phyloP scores from a whole-genome alignment of 2,888 invertebrate species.

The Platycheirus rosarum region DNA sequence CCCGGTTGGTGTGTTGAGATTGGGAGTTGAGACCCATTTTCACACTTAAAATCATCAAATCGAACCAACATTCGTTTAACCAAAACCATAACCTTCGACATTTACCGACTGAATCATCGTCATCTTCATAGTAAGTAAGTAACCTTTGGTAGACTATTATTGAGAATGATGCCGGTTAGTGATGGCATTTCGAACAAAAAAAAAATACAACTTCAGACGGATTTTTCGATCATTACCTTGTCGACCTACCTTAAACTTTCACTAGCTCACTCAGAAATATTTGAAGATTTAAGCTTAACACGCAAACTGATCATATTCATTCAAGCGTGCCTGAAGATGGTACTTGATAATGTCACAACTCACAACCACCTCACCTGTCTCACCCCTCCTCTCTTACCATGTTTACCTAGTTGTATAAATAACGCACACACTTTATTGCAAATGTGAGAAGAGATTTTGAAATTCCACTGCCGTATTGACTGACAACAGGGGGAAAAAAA shows the following conservation, averaged over 20 bases:
- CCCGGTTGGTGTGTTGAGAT: no score
- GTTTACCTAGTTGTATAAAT: constrained; percentile 41
- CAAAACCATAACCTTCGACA: constrained; percentile 64
- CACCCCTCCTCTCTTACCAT: constrained; percentile 40
- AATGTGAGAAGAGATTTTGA: constrained; percentile 59
- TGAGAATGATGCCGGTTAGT: constrained; percentile 31
- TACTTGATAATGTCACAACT: constrained; percentile 63
- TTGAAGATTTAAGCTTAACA: constrained; percentile 64
- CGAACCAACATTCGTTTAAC: constrained; percentile 5
- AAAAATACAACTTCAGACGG: constrained; percentile 1
- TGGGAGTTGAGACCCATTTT: constrained; percentile 32
- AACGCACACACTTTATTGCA: constrained; percentile 39
- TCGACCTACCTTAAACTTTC: constrained; percentile 70
- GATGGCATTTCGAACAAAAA: constrained; percentile 49
- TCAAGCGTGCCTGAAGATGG: constrained; percentile 42
- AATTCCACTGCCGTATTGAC: constrained; percentile 36
- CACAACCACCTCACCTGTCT: constrained; percentile 47
- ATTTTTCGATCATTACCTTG: constrained; percentile 3
- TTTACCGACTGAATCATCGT: constrained; percentile 71
- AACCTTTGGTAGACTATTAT: no score
- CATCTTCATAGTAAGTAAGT: constrained; percentile 23
- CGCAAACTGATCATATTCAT: constrained; percentile 61
- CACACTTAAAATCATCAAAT: neutral
- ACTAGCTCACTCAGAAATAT: constrained; percentile 46
- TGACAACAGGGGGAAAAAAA: constrained; percentile 29